These are phyloP conservation scores for Triops cancriformis DNA, from an alignment of 1,140 invertebrate genomes.

Conservation along the genomic window DNA sequence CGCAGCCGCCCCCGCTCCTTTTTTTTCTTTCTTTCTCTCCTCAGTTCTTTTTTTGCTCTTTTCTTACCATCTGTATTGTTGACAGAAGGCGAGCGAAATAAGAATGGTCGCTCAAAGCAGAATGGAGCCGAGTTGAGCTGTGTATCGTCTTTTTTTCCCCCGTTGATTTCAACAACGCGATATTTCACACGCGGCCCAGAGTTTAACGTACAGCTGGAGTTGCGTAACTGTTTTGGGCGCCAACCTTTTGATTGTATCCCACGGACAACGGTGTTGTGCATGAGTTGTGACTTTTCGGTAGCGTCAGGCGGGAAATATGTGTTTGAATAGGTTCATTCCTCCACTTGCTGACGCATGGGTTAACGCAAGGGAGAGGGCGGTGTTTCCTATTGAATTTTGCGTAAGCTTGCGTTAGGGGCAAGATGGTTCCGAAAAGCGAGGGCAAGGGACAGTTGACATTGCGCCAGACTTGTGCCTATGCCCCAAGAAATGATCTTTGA, in stretches of 20 bases:
- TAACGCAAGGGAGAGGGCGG: not conserved
- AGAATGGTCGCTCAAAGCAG: not conserved
- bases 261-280: not conserved
- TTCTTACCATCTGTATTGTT: constrained; percentile 11
- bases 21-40: not conserved
- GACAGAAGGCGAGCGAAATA: constrained; percentile 2
- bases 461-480: no score
- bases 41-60: not conserved
- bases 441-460: not conserved
- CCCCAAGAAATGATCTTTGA: no score
- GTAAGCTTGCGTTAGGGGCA: not conserved
- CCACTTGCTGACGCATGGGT: constrained; percentile 8
- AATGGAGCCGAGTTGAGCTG: not conserved
- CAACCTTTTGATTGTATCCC: not conserved
- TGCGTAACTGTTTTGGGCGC: not conserved
- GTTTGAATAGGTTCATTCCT: constrained; percentile 6
- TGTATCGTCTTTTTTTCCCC: not conserved
- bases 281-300: constrained; percentile 1
- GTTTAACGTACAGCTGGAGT: not conserved
- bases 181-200: not conserved
- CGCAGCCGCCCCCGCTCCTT: not conserved
- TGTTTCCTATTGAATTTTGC: not conserved
- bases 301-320: not conserved
- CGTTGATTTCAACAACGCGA: not conserved
- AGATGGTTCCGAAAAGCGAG: not conserved